phyloP scores from a whole-genome alignment of 2,797 vertebrate genomes.

The Rhabdomys pumilio region DNA sequence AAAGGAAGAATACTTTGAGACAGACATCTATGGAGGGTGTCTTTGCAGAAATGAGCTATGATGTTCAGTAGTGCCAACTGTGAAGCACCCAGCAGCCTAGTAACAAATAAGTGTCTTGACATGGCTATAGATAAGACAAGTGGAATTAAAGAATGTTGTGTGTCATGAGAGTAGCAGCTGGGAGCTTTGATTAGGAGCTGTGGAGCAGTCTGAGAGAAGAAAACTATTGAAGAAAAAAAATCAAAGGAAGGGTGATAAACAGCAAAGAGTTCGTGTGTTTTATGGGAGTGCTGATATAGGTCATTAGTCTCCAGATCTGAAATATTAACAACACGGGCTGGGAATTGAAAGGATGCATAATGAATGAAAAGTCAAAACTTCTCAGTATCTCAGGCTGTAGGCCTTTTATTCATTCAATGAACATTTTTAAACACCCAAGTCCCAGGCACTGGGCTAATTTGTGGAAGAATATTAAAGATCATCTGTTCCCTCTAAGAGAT shows the following conservation, averaged over 20 bases:
- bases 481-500: background rate
- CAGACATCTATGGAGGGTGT: background rate
- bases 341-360: slow-evolving; percentile 33
- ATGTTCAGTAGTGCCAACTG: slow-evolving; percentile 39
- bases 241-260: slow-evolving; percentile 14
- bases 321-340: slow-evolving; percentile 19
- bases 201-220: slow-evolving; percentile 55
- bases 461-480: slow-evolving; percentile 10
- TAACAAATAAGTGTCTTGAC: slow-evolving; percentile 74
- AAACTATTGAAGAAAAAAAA: slow-evolving; percentile 64
- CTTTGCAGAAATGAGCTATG: slow-evolving; percentile 53
- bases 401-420: background rate
- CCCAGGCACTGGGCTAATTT: background rate
- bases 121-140: slow-evolving; percentile 73
- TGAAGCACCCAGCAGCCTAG: slow-evolving; percentile 68
- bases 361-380: slow-evolving; percentile 19
- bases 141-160: slow-evolving; percentile 55
- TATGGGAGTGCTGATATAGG: background rate
- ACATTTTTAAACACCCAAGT: background rate
- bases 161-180: background rate
- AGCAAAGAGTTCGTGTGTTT: background rate
- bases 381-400: background rate
- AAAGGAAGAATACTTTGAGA: background rate
- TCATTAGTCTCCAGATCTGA: slow-evolving; percentile 28
- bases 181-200: slow-evolving; percentile 45